Percentiles rank a stretch among this genome's conserved stretches.
Evolutionary conservation across 2,888 invertebrate genomes (phyloP).

Genomic region (Caenorhabditis macrosperma): DNA sequence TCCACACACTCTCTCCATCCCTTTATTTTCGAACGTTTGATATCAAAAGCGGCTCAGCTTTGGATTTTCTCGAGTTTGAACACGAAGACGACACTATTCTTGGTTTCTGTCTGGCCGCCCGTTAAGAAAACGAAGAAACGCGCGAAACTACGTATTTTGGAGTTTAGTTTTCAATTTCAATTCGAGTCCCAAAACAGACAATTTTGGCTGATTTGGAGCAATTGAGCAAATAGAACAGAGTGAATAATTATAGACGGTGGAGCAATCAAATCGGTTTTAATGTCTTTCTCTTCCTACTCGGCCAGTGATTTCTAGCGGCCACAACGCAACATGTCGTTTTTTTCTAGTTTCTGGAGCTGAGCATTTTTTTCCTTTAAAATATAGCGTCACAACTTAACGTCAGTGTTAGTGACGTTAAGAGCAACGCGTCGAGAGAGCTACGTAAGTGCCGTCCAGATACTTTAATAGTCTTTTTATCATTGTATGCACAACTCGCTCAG

Average conservation of each 20-base stretch:
- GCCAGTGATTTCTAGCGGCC: conserved; percentile 25
- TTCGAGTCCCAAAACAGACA: not conserved
- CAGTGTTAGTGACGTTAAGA: not conserved
- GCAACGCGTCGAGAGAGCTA: conserved; percentile 34
- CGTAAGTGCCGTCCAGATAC: conserved; percentile 38
- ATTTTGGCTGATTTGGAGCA: not conserved
- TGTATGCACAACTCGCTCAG: conserved; percentile 38
- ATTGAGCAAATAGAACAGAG: conserved; percentile 40
- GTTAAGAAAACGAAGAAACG: not conserved
- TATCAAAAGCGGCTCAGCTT: not conserved
- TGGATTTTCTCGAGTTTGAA: not conserved
- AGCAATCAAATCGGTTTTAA: conserved; percentile 55
- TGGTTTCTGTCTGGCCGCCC: no score
- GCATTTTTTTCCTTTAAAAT: conserved; percentile 11
- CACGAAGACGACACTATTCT: no score
- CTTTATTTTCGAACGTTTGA: not conserved
- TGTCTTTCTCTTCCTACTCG: conserved; percentile 25
- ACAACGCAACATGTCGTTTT: conserved; percentile 28
- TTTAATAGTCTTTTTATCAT: conserved; percentile 64
- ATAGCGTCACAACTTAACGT: no score
- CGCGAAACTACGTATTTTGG: no score
- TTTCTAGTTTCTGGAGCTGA: not conserved
- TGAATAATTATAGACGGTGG: conserved; percentile 55
- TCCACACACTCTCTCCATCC: no score
- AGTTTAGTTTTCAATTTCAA: not conserved